These are phyloP conservation scores for Meloidogyne hapla DNA, from an alignment of 1,140 invertebrate genomes.

Conservation along the genomic window DNA sequence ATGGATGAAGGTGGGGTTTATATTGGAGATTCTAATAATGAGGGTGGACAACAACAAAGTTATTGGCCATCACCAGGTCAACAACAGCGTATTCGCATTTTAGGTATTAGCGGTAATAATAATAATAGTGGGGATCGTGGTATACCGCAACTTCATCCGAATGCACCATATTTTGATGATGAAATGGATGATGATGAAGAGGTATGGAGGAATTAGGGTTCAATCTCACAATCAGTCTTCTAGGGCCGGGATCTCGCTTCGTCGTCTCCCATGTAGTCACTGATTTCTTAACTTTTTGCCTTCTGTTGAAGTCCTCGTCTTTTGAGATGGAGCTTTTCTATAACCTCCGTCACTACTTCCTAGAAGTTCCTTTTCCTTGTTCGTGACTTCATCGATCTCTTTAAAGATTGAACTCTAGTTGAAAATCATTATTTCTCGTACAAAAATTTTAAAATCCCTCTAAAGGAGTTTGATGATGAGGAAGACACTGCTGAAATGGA, in stretches of 20 bases:
- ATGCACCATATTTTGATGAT: neutral
- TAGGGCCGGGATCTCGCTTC: no score
- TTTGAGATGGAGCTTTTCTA: no score
- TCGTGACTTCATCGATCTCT: no score
- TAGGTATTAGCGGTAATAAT: neutral
- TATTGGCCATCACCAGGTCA: neutral
- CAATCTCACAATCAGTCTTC: no score
- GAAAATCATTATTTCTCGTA: neutral
- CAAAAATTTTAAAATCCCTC: no score
- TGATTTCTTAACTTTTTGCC: no score
- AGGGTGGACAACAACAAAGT: neutral
- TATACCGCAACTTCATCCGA: neutral
- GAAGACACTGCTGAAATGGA: constrained; percentile 23
- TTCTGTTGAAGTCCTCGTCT: no score
- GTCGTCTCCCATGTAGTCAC: no score
- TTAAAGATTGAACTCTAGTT: neutral
- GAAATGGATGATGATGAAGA: neutral
- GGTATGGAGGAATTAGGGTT: neutral
- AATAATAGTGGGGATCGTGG: neutral
- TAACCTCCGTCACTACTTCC: no score
- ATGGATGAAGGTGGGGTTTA: neutral
- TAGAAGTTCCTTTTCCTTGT: no score
- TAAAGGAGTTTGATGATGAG: constrained; percentile 28
- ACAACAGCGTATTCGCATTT: constrained; percentile 14
- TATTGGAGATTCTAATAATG: neutral